Evolutionary conservation across 92 coral and sea anemone genomes (phyloP), one percentile per base, ranked within the genome.

Genomic region (Paramuricea clavata): DNA sequence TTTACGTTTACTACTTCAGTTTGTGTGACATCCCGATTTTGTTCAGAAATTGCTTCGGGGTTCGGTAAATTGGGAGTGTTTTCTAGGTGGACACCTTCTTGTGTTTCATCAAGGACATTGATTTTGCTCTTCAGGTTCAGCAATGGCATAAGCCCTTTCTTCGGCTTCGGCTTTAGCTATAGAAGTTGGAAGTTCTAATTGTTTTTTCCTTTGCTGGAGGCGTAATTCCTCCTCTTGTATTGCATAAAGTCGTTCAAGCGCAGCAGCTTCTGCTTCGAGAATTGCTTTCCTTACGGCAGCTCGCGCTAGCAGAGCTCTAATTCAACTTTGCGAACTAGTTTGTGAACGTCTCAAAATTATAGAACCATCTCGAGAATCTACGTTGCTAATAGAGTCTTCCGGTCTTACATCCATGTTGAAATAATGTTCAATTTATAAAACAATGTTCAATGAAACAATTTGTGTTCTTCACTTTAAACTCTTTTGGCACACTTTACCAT

Each of bases 101-200:
- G 42, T 2, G 56, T 47, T 7, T 74, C 35, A 23, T 33, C 26
- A 21, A 34, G 43, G 39, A 31, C 44, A n/a, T 69, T 4, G 31
- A 30, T 2, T 2, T 12, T 74, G n/a, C 49, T 74, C 59, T 47
- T 19, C 30, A 5, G 80, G 60, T 23, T 49, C 80, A 32, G 49
- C 49, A 69, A 86, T 76, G 26, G 26, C 83, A 70, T 82, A 81
- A 7, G 82, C 74, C 27, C 54, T 36, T 61, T 89, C 86, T 44
- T 89, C 89, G 3, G 92, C 92, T 42, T 36, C 81, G 19, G 90
- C 90, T 43, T 81, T 79, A 65, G 80, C 90, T n/a, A 86, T 81
- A 15, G 74, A 74, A 4, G 93, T 86, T 76, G 86, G 82, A 42
- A 90, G 85, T 28, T 86, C 81, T 31, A 90, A 60, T 4, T 83